phyloP scores from a whole-genome alignment of 2,888 invertebrate genomes.

The Arge pagana region DNA sequence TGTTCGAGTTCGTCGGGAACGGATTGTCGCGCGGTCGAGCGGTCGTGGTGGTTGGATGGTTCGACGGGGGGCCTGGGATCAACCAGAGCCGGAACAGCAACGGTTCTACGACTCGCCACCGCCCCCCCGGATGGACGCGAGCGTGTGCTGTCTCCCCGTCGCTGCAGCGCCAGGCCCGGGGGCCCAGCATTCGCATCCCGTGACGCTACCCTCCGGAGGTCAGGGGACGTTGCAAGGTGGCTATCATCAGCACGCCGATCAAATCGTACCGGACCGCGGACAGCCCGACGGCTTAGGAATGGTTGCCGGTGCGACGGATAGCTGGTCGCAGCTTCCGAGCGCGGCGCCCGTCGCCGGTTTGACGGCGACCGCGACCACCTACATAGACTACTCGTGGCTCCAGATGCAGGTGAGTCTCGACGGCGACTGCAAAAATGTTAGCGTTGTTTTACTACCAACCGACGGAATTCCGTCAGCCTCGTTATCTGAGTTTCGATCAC shows the following conservation, averaged over 20 bases:
- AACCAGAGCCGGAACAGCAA: slow-evolving; percentile 47
- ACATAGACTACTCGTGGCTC: slow-evolving; percentile 56
- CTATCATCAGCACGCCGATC: slow-evolving; percentile 56
- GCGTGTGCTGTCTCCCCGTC: slow-evolving; percentile 51
- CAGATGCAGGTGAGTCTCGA: slow-evolving; percentile 57
- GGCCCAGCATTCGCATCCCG: slow-evolving; percentile 44
- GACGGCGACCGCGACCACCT: slow-evolving; percentile 46
- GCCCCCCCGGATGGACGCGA: slow-evolving; percentile 56
- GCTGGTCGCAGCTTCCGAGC: slow-evolving; percentile 36
- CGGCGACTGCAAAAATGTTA: too few species aligned
- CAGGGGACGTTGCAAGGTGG: slow-evolving; percentile 45
- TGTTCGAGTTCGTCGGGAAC: too few species aligned
- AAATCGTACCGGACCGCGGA: slow-evolving; percentile 55
- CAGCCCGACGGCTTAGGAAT: slow-evolving; percentile 36
- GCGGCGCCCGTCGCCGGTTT: slow-evolving; percentile 29
- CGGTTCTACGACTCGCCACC: slow-evolving; percentile 52
- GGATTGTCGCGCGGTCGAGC: too few species aligned
- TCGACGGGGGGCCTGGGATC: slow-evolving; percentile 52
- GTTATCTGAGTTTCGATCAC: too few species aligned
- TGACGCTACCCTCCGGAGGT: slow-evolving; percentile 40
- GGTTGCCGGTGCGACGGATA: slow-evolving; percentile 23
- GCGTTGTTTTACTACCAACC: too few species aligned
- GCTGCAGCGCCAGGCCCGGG: slow-evolving; percentile 46
- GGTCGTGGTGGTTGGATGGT: slow-evolving; percentile 49
- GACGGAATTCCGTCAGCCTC: too few species aligned